These are phyloP conservation scores for Stenichneumon culpator DNA, from an alignment of 2,888 invertebrate genomes.

Conservation along the genomic window DNA sequence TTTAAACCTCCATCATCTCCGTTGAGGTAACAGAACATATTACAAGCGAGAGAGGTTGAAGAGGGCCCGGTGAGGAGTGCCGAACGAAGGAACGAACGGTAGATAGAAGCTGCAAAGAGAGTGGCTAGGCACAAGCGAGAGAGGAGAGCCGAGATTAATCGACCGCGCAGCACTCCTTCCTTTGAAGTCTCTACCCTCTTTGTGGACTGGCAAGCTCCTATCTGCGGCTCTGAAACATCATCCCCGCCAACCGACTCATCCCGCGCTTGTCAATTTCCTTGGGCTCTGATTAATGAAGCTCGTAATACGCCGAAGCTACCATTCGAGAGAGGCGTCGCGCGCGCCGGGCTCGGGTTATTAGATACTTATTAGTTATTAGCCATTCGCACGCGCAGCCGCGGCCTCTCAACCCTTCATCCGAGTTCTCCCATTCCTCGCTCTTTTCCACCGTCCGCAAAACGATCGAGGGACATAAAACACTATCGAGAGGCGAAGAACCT, in stretches of 20 bases:
- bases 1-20: constrained; percentile 41
- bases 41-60: constrained; percentile 42
- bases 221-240: constrained; percentile 26
- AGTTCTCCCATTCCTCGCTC: background rate
- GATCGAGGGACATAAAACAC: constrained; percentile 2
- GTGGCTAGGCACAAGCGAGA: constrained; percentile 53
- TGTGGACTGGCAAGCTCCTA: constrained; percentile 58
- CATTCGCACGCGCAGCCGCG: constrained; percentile 48
- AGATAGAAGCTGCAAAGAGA: constrained; percentile 28
- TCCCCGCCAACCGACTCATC: constrained; percentile 33
- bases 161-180: constrained; percentile 75
- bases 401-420: constrained; percentile 19
- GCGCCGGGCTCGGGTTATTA: constrained; percentile 73
- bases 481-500: constrained; percentile 31
- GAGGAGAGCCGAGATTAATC: constrained; percentile 77
- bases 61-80: constrained; percentile 22
- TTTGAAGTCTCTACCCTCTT: constrained; percentile 76
- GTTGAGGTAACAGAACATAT: constrained; percentile 46
- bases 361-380: constrained; percentile 76
- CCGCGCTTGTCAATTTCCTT: constrained; percentile 77
- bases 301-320: constrained; percentile 77
- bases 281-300: constrained; percentile 79
- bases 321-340: constrained; percentile 65
- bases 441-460: background rate
- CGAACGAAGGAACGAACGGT: constrained; percentile 45